Evolutionary conservation across 1,140 invertebrate genomes (phyloP).

Genomic region (Lucilia cuprina): DNA sequence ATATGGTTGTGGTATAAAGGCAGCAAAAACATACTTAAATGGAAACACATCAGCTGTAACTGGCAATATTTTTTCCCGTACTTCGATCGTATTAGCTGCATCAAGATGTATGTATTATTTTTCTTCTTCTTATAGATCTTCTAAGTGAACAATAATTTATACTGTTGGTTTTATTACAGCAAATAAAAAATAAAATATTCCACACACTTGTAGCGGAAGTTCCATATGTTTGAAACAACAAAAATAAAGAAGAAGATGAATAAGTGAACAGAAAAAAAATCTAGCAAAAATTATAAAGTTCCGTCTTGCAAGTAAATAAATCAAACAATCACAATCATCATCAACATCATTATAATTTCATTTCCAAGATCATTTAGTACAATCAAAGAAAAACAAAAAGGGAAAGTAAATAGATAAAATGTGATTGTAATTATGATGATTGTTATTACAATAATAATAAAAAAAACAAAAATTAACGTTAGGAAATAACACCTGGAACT

Average conservation of each 20-base stretch:
- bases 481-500: too few relatives aligned
- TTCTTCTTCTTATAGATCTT: background rate
- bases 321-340: background rate
- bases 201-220: conserved; percentile 13
- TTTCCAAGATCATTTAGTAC: too few relatives aligned
- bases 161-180: background rate
- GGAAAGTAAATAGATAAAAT: too few relatives aligned
- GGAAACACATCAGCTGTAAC: background rate
- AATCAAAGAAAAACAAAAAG: too few relatives aligned
- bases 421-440: too few relatives aligned
- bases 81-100: background rate
- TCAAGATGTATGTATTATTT: too few relatives aligned
- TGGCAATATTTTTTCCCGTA: background rate
- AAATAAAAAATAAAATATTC: background rate
- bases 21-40: background rate
- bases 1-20: background rate
- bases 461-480: too few relatives aligned
- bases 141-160: background rate
- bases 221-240: background rate
- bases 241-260: background rate
- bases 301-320: background rate
- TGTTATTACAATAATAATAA: too few relatives aligned
- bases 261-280: background rate
- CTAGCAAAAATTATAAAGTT: background rate
- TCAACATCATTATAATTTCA: too few relatives aligned